Evolutionary conservation across 1,140 invertebrate genomes (phyloP).

Genomic region (Saccostrea glomerata): DNA sequence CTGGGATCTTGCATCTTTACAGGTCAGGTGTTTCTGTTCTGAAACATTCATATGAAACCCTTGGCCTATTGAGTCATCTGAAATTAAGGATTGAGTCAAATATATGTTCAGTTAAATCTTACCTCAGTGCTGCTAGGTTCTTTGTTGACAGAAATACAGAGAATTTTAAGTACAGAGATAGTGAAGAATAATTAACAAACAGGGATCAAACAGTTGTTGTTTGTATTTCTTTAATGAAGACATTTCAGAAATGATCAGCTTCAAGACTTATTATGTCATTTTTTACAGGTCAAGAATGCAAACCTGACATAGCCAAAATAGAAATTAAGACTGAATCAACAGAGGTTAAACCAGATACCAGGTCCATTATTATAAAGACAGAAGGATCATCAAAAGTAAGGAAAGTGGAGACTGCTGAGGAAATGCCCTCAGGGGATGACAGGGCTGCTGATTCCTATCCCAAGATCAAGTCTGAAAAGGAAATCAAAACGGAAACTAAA

Average conservation of each 20-base stretch:
- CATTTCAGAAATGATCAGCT: not conserved
- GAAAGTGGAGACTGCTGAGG: not conserved
- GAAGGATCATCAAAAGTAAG: not conserved
- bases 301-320: not conserved
- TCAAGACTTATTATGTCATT: not conserved
- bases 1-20: no score
- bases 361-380: not conserved
- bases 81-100: no score
- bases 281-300: not conserved
- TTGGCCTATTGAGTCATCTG: no score
- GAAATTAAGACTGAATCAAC: not conserved
- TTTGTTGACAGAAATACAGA: no score
- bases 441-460: constrained; percentile 1
- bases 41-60: no score
- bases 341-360: not conserved
- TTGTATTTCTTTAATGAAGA: no score
- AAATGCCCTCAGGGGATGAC: not conserved
- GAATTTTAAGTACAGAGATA: no score
- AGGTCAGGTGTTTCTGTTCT: no score
- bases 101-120: no score
- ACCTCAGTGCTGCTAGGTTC: no score
- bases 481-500: not conserved
- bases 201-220: no score
- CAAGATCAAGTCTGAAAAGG: not conserved
- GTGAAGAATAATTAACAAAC: no score